Evolutionary conservation across 2,888 invertebrate species (phyloP).

Genomic region (Stegophylla sp.): DNA sequence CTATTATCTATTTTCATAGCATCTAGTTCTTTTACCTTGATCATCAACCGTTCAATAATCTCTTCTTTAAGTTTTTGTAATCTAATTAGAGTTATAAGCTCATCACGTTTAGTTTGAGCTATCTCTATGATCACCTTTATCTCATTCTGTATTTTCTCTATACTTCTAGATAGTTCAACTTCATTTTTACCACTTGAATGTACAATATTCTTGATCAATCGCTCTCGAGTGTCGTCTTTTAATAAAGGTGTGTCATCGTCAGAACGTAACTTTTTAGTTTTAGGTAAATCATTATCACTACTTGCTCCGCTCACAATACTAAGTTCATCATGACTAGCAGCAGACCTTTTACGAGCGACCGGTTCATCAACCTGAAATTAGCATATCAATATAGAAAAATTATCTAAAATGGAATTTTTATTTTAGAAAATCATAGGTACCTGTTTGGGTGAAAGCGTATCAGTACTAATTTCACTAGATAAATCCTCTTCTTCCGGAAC

Average conservation of each 20-base stretch:
- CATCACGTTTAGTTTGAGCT: conserved; percentile 54
- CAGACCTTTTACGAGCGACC: conserved; percentile 51
- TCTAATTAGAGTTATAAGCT: conserved; percentile 63
- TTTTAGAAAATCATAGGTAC: conserved; percentile 1
- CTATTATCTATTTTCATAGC: conserved; percentile 50
- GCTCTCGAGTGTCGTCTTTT: conserved; percentile 61
- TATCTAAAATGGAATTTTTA: background rate
- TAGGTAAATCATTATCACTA: conserved; percentile 51
- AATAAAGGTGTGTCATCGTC: conserved; percentile 55
- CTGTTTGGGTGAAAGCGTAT: conserved; percentile 52
- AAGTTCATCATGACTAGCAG: conserved; percentile 47
- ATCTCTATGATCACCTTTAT: conserved; percentile 53
- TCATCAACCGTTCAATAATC: conserved; percentile 68
- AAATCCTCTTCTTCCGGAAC: conserved; percentile 37
- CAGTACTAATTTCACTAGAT: conserved; percentile 50
- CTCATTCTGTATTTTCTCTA: conserved; percentile 69
- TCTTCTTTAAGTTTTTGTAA: conserved; percentile 86
- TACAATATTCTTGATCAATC: conserved; percentile 68
- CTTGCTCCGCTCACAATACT: conserved; percentile 50
- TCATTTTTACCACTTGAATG: conserved; percentile 71
- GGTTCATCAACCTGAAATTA: conserved; percentile 47
- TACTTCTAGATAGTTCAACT: conserved; percentile 71
- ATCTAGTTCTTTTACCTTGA: conserved; percentile 44
- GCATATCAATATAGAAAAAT: background rate
- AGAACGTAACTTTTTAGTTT: conserved; percentile 50